Evolutionary conservation across 2,888 invertebrate genomes (phyloP).

Genomic region (Orthosia gracilis): DNA sequence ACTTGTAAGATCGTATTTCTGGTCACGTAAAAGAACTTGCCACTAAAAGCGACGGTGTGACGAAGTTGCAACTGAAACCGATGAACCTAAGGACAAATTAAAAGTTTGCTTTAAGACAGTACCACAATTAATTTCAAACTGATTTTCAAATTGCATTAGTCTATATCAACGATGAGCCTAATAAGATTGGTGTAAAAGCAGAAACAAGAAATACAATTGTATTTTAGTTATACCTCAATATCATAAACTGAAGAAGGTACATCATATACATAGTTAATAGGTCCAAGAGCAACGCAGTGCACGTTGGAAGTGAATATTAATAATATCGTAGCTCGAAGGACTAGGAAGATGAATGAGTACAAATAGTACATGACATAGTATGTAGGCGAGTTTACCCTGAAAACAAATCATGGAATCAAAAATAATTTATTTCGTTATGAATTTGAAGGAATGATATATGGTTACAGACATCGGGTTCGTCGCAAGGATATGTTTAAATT

Average conservation of each 20-base stretch:
- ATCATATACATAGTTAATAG: slow-evolving; percentile 66
- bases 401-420: slow-evolving; percentile 31
- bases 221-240: too few relatives aligned
- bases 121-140: too few relatives aligned
- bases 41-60: slow-evolving; percentile 70
- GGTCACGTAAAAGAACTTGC: slow-evolving; percentile 72
- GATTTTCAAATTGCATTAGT: too few relatives aligned
- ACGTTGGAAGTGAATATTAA: slow-evolving; percentile 71
- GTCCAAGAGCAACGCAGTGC: slow-evolving; percentile 66
- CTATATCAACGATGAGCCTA: too few relatives aligned
- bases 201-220: too few relatives aligned
- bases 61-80: slow-evolving; percentile 73
- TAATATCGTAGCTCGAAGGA: slow-evolving; percentile 63
- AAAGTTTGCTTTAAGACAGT: too few relatives aligned
- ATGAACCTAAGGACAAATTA: slow-evolving; percentile 46
- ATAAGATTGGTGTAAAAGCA: too few relatives aligned
- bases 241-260: slow-evolving; percentile 63
- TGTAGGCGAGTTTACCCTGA: slow-evolving; percentile 58
- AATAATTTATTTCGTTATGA: too few relatives aligned
- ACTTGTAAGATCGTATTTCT: slow-evolving; percentile 71
- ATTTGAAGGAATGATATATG: too few relatives aligned
- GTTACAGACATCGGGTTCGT: too few relatives aligned
- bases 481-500: too few relatives aligned
- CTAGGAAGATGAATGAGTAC: slow-evolving; percentile 68
- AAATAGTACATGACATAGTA: slow-evolving; percentile 66